phyloP scores from a whole-genome alignment of 2,113 vertebrate genomes.

The Ginglymostoma cirratum region DNA sequence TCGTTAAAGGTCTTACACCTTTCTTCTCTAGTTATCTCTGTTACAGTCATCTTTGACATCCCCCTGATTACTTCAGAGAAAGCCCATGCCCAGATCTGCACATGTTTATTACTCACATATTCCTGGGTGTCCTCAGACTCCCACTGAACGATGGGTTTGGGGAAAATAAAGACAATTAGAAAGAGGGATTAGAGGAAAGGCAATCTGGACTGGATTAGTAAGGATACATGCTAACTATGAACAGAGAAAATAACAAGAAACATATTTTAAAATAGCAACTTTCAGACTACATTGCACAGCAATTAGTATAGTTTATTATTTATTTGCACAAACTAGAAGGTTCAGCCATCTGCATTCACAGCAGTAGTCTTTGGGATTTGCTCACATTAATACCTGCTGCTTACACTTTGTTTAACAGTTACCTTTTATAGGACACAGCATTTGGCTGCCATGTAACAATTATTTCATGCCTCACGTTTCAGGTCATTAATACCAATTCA shows the following conservation, averaged over 20 bases:
- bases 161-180: slow-evolving; percentile 56
- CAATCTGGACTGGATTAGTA: slow-evolving; percentile 26
- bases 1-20: background rate
- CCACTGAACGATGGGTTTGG: slow-evolving; percentile 75
- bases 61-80: slow-evolving; percentile 25
- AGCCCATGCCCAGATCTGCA: slow-evolving; percentile 58
- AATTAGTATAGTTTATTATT: background rate
- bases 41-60: slow-evolving; percentile 32
- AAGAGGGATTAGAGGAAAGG: slow-evolving; percentile 52
- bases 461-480: background rate
- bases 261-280: slow-evolving; percentile 19
- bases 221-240: slow-evolving; percentile 33
- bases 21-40: background rate
- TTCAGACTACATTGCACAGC: background rate
- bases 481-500: background rate
- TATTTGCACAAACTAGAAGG: background rate
- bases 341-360: background rate
- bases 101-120: slow-evolving; percentile 88
- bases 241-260: background rate
- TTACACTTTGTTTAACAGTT: background rate
- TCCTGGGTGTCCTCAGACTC: slow-evolving; percentile 88
- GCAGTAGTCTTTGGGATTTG: slow-evolving; percentile 4
- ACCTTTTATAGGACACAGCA: background rate
- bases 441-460: background rate
- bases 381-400: background rate